phyloP scores from a whole-genome alignment of 2,113 vertebrate genomes.

The Anthoscopus minutus region DNA sequence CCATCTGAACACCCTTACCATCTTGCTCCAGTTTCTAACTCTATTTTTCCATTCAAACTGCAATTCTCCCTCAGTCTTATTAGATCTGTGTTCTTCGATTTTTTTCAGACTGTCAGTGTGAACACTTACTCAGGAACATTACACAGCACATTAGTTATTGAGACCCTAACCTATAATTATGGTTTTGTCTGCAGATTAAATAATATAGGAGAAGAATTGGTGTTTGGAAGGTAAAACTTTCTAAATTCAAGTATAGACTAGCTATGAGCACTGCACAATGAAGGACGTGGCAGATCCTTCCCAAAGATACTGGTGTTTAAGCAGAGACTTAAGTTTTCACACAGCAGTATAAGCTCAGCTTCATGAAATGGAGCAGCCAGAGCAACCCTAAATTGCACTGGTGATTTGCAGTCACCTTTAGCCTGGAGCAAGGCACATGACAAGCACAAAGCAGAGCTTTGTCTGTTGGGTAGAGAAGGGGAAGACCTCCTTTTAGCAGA shows the following conservation, averaged over 20 bases:
- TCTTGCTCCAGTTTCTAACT: not conserved
- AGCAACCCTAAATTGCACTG: not conserved
- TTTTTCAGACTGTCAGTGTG: not conserved
- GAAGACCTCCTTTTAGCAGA: not conserved
- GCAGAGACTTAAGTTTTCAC: not conserved
- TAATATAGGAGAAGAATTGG: not conserved
- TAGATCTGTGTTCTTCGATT: not conserved
- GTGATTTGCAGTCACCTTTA: not conserved
- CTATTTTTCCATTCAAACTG: not conserved
- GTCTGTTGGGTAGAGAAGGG: not conserved
- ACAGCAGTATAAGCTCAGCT: not conserved
- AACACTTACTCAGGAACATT: not conserved
- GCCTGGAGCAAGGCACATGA: not conserved
- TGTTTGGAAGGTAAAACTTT: not conserved
- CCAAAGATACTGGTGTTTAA: not conserved
- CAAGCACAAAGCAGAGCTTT: slow-evolving; percentile 11
- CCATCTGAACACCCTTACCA: not conserved
- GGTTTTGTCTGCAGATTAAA: not conserved
- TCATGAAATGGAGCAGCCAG: not conserved
- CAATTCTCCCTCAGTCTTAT: not conserved
- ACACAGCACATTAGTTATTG: not conserved
- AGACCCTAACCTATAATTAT: not conserved
- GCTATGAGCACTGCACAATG: not conserved
- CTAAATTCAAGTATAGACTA: not conserved
- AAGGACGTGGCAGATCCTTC: not conserved